Evolutionary conservation across 1,140 invertebrate genomes (phyloP), one percentile per base, ranked within the genome.

Genomic region (Drosophila aff.): DNA sequence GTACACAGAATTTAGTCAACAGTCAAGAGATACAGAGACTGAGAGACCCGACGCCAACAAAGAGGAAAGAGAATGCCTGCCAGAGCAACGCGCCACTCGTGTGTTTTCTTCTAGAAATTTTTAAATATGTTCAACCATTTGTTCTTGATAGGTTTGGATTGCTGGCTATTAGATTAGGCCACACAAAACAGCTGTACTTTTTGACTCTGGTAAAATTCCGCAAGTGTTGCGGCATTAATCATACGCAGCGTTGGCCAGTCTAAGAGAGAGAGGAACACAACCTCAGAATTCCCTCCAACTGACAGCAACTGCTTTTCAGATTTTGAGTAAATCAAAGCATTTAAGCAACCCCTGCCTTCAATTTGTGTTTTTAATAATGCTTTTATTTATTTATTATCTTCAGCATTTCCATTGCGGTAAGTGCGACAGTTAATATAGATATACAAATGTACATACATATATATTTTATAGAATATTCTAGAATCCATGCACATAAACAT

Each of bases 101-200:
- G 41, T 53, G 40, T 59, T 79, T 79, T 81, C 57, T 89, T 89
- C 84, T 89, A 89, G 85, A 89, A 87, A 90, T 84, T 80, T 72
- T 83, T 31, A 72, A 83, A 84, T 71, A 76, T 85, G 72, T 79
- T 74, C 33, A 58, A 47, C 52, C 71, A 64, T 40, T 58, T 21
- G 47, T 33, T 64, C 61, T 76, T 86, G 67, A 82, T 89, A 86
- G 64, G 66, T 66, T 72, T 85, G 58, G 33, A 57, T 64, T 49
- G 69, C 73, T 64, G 65, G 43, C 62, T 58, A 71, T 60, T 62
- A 73, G 83, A 86, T 86, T 87, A 86, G 83, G 63, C 74, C 66
- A 26, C 61, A 47, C 65, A 65, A 71, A 76, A 68, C 84, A 72
- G 66, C 60, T 74, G 57, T 65, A 64, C 50, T 66, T 69, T 50